Base-by-base conservation (phyloP, 1,140 invertebrate species). In the Macrocentrus cingulum region DNA sequence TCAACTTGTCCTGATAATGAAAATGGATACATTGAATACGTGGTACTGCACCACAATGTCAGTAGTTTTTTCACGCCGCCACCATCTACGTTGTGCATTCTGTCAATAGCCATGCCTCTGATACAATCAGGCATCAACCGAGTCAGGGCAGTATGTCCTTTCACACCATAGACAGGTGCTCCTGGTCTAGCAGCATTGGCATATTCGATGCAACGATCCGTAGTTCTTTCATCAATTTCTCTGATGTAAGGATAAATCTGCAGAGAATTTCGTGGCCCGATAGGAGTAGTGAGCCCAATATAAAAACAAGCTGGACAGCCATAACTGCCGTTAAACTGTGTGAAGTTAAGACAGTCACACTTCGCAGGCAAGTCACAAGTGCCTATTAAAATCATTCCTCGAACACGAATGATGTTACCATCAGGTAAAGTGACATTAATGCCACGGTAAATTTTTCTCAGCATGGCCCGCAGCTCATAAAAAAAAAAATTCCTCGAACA, bases 61-160 rank as follows among this genome's bases (percentile, higher is more conserved):
- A 56, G n/a, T 18, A 56, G 3, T 29, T 32, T 48, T 34, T 56
- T 56, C 1, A 48, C 32, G n/a, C 46, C 42, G n/a, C 54, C 54
- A 9, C 45, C 54, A 16, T 46, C 42, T 3, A 56, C 54, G 6
- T 29, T 29, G 20, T 56, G 54, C 54, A 48, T 56, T 0, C 29
- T 15, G 32, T 48, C 54, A 1, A 56, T 22, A 1, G 29, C 42
- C 15, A 32, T 18, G 0, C 42, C 54, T 34, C 19, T 19, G 1
- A 56, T 56, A 22, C 15, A 34, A 11, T 56, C 42, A 1, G 41
- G 37, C n/a, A 56, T 32, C 1, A 46, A 0, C 2, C 11, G 2
- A 2, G 34, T 8, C 13, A 53, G 23, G 20, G 13, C 5, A 6
- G 51, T 18, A 9, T 39, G 53, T 25, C 41, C 41, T 46, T 56